Evolutionary conservation across 2,797 vertebrate species (phyloP).

Genomic region (Lepidocolaptes lacrymiger): DNA sequence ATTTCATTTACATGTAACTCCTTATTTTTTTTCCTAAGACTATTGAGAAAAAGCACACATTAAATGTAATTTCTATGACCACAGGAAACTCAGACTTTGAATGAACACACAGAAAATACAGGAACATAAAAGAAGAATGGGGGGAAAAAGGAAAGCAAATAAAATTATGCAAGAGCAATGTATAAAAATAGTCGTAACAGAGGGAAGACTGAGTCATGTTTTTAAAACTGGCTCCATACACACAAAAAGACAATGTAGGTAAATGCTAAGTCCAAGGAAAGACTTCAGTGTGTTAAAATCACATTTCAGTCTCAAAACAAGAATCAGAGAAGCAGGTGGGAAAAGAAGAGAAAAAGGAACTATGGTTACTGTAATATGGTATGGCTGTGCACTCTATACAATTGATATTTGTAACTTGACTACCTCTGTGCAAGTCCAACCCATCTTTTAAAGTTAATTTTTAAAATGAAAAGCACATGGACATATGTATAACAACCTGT

Average conservation of each 20-base stretch:
- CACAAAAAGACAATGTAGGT: not conserved
- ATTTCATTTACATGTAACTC: not conserved
- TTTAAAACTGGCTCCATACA: not conserved
- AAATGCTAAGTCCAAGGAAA: not conserved
- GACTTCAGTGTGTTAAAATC: not conserved
- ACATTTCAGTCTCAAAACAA: not conserved
- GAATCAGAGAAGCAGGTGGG: not conserved
- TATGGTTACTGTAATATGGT: not conserved
- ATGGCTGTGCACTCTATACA: not conserved
- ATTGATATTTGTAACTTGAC: not conserved
- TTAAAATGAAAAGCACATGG: not conserved
- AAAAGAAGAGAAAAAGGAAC: not conserved
- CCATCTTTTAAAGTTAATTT: not conserved
- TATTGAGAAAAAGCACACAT: not conserved
- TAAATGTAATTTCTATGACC: not conserved
- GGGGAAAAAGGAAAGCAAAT: not conserved
- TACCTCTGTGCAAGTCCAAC: not conserved
- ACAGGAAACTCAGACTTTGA: not conserved
- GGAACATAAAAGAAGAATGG: not conserved
- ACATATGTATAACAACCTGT: rapidly evolving
- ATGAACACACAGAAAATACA: not conserved
- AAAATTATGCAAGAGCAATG: not conserved
- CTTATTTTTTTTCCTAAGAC: not conserved
- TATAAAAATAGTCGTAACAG: not conserved
- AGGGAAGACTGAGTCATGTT: not conserved